A percentile compares a stretch with the other conserved stretches of the same genome.
Conservation (phyloP, 1,140 invertebrate genomes). For the Trichonephila clavipes region DNA sequence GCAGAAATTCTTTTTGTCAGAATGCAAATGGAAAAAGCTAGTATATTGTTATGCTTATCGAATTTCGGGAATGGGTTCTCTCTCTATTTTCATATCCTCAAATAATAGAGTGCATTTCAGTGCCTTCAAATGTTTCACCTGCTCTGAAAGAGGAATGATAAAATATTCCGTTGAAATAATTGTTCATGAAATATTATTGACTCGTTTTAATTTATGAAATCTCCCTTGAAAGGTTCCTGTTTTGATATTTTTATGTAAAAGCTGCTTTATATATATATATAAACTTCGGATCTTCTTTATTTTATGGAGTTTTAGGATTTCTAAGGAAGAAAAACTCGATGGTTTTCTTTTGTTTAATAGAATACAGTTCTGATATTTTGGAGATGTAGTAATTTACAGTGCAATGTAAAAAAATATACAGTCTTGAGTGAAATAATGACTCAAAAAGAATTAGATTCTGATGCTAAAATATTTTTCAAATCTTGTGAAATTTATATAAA, state of each 20-base stretch:
- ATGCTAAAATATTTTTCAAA: no score
- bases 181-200: neutral
- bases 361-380: no score
- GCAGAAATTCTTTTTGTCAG: slow-evolving; percentile 55
- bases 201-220: neutral
- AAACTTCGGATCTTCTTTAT: no score
- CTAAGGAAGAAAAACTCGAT: no score
- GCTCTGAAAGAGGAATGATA: neutral
- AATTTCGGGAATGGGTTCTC: slow-evolving; percentile 53
- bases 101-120: slow-evolving; percentile 60
- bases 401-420: no score
- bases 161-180: slow-evolving; percentile 11
- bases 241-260: neutral
- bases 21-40: slow-evolving; percentile 70
- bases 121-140: slow-evolving; percentile 39
- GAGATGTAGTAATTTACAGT: no score
- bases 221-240: neutral
- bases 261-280: no score
- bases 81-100: slow-evolving; percentile 61
- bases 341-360: no score
- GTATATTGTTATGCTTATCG: slow-evolving; percentile 71
- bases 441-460: no score
- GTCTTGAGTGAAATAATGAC: no score
- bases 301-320: no score
- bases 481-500: no score